Evolutionary conservation across 2,113 vertebrate species (phyloP).

Genomic region (Lagenorhynchus albirostris): DNA sequence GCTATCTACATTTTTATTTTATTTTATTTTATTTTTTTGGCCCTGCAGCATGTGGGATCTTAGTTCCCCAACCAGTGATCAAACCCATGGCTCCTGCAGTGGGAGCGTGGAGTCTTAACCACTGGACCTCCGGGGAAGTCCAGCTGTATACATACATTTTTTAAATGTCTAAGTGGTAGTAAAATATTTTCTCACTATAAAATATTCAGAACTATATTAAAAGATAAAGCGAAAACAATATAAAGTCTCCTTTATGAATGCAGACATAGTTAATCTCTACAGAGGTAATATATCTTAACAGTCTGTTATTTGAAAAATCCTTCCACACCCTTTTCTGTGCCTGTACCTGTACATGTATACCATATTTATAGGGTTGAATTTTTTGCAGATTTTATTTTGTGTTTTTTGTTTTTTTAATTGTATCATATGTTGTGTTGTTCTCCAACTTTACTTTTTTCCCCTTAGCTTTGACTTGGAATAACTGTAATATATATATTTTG

Average conservation of each 20-base stretch:
- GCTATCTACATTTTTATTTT: background rate
- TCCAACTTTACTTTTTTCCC: background rate
- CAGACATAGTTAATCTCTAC: background rate
- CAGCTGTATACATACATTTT: background rate
- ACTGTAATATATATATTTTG: background rate
- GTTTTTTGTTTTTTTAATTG: background rate
- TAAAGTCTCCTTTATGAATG: background rate
- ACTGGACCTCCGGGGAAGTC: background rate
- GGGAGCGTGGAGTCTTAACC: background rate
- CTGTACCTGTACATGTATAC: background rate
- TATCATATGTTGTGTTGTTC: background rate
- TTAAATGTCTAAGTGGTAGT: background rate
- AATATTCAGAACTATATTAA: background rate
- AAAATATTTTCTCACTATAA: background rate
- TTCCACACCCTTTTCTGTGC: background rate
- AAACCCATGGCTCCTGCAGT: background rate
- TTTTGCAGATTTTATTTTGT: background rate
- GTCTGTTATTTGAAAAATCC: background rate
- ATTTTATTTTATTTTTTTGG: background rate
- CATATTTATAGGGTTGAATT: background rate
- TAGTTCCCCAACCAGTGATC: background rate
- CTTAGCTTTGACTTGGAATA: conserved; percentile 1
- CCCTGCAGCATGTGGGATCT: background rate
- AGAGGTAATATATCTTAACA: background rate
- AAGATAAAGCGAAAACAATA: background rate